Base-by-base conservation (phyloP, 2,888 invertebrate species). In the Chirona hameri region DNA sequence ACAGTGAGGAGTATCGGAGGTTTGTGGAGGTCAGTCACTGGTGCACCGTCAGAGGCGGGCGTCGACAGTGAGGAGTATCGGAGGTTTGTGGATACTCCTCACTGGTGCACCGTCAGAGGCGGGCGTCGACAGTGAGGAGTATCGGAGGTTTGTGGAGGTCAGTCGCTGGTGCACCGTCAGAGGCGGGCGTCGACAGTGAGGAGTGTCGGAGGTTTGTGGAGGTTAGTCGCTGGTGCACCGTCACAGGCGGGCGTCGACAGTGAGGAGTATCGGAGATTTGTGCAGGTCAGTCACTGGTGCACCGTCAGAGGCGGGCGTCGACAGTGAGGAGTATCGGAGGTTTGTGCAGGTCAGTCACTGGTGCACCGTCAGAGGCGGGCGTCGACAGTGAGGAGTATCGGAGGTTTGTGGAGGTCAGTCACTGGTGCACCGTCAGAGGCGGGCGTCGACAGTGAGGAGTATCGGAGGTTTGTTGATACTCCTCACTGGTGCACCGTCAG, bases 41-140 rank as follows among this genome's bases (percentile, higher is more conserved):
- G n/a, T n/a, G n/a, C n/a, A n/a, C n/a, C n/a, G 93, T 93, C 93
- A 52, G 93, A 93, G 87, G 91, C 91, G 81, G 93, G 93, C 29
- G 89, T 91, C 82, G 91, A 93, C 85, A 92, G 92, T 80, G 92
- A 92, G 85, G 93, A 93, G 84, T 94, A 93, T 87, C 89, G 89
- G 83, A 89, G 89, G 83, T 94, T 93, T 87, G 86, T 93, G 83
- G 89, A 91, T 89, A n/a, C n/a, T n/a, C n/a, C n/a, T n/a, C n/a
- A n/a, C n/a, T n/a, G n/a, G n/a, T n/a, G n/a, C n/a, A n/a, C n/a
- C n/a, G 93, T 93, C 93, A 52, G 93, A 93, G 87, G 91, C 91
- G 81, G 93, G 93, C 29, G 89, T 91, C 82, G 91, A 93, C 85
- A 92, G 92, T 80, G 92, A 92, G 85, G 93, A 93, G 84, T 94